These are phyloP conservation scores for Bostrychus sinensis DNA, from an alignment of 2,113 vertebrate species.

Conservation along the genomic window DNA sequence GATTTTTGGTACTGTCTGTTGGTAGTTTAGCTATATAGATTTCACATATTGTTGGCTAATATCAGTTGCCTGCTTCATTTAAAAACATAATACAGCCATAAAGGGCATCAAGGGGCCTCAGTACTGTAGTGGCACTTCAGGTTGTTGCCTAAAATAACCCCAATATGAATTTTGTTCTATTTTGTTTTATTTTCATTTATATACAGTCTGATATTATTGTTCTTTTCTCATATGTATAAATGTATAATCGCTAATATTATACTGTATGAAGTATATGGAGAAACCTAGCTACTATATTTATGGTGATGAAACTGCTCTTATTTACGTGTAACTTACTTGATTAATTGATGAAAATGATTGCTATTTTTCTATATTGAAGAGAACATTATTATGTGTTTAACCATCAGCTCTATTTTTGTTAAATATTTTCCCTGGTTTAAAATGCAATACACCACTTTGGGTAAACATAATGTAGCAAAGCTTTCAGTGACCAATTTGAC, in stretches of 20 bases:
- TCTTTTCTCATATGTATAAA: background rate
- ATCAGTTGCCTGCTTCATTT: no score
- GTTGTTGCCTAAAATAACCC: constrained; percentile 13
- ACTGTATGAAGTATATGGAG: constrained; percentile 5
- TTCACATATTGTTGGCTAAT: no score
- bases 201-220: constrained; percentile 24
- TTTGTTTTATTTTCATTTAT: constrained; percentile 33
- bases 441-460: constrained; percentile 76
- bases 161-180: constrained; percentile 27
- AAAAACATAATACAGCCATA: no score
- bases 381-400: constrained; percentile 53
- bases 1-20: no score
- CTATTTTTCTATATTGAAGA: constrained; percentile 65
- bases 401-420: constrained; percentile 55
- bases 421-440: constrained; percentile 40
- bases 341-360: constrained; percentile 56
- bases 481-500: constrained; percentile 55
- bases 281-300: constrained; percentile 10
- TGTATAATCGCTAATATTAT: background rate
- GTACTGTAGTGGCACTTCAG: constrained; percentile 43
- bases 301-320: constrained; percentile 19
- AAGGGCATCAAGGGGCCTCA: constrained; percentile 23
- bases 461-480: constrained; percentile 78
- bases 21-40: no score
- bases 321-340: constrained; percentile 17